Evolutionary conservation across 2,888 invertebrate species (phyloP).

Genomic region (Drosophila incognita): DNA sequence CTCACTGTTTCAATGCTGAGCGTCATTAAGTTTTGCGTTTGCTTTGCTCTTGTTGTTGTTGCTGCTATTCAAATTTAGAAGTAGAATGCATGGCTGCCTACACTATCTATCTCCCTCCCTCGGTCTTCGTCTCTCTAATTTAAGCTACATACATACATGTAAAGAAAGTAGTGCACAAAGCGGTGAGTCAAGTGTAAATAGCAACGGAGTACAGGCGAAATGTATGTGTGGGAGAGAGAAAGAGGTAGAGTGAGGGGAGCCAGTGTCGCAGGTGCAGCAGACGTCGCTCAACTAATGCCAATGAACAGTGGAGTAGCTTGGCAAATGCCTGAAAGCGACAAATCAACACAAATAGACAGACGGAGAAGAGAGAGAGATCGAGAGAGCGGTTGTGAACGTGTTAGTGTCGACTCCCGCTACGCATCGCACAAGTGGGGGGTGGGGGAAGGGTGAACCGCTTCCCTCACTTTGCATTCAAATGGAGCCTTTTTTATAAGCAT

Average conservation of each 20-base stretch:
- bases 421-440: constrained; percentile 37
- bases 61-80: constrained; percentile 74
- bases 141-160: constrained; percentile 33
- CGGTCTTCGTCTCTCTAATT: constrained; percentile 2
- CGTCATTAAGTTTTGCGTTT: constrained; percentile 76
- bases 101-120: constrained; percentile 1
- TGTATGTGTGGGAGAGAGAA: constrained; percentile 3
- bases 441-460: constrained; percentile 5
- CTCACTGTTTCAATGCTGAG: constrained; percentile 61
- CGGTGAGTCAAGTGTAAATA: constrained; percentile 55
- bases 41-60: constrained; percentile 55
- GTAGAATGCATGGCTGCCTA: constrained; percentile 55
- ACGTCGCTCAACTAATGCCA: constrained; percentile 59
- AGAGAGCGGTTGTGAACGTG: constrained; percentile 3
- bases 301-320: constrained; percentile 74
- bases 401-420: constrained; percentile 12
- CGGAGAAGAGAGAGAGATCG: constrained; percentile 4
- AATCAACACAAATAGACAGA: constrained; percentile 45
- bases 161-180: constrained; percentile 47
- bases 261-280: constrained; percentile 59
- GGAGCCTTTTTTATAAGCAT: constrained; percentile 29
- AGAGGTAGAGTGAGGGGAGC: neutral
- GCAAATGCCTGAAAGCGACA: constrained; percentile 45
- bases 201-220: constrained; percentile 10
- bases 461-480: constrained; percentile 45